Base-by-base conservation (phyloP, 2,797 vertebrate genomes). In the Phoxinus dragarum region DNA sequence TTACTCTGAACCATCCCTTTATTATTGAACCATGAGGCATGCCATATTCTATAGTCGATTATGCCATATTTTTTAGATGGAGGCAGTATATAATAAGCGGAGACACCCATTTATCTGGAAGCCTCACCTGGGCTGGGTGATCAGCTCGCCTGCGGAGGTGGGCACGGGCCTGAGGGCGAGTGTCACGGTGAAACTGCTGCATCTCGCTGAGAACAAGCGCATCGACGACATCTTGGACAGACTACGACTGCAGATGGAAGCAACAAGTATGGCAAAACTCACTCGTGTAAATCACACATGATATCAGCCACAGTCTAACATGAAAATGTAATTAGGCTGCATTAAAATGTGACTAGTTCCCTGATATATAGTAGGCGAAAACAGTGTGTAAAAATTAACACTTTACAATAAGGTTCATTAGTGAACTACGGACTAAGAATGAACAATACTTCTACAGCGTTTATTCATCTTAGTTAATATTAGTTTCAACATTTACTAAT, bases 111-210 rank as follows among this genome's bases (percentile, higher is more conserved):
- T 95, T 88, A 88, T 89, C 88, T 95, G 93, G 93, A 95, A 95
- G 82, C 91, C 93, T 85, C 91, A 94, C 87, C 84, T 95, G 71
- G 95, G 95, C 1, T 95, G 94, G 92, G 92, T 96, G 88, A 91
- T 89, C 17, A 95, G 93, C 84, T 95, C 93, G 4, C 95, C 94
- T 1, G 94, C 94, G 0, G 86, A 94, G 8, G 93, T 95, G 67
- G 95, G 95, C 27, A 96, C 95, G 0, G 94, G 94, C 23, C 87
- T 96, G 61, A 92, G 91, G 85, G 88, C 92, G 54, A 86, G 71
- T 1, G 89, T 95, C 59, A 87, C 84, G 3, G 68, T 95, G 23
- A 90, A 44, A 38, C 92, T 96, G 82, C 87, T 84, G 1, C 90
- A 89, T 73, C 86, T 96, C 4, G 87, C 92, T 7, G 42, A 66